A percentile compares a stretch with the other conserved stretches of the same genome.
These are phyloP conservation scores for Dipodomys ordii DNA, from an alignment of 2,113 vertebrate genomes.

Conservation along the genomic window DNA sequence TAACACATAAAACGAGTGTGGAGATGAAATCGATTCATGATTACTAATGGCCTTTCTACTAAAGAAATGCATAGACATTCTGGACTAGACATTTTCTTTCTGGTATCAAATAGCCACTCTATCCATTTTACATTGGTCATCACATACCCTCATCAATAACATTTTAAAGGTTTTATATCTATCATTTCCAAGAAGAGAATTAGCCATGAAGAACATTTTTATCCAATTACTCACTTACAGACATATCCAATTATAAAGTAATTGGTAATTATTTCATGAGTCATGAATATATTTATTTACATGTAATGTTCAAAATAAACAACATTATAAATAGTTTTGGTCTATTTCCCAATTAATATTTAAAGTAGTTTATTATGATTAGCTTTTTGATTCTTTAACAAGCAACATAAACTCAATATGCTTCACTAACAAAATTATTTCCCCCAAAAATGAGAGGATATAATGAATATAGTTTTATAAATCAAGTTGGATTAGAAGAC, in stretches of 20 bases:
- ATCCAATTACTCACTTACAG: conserved; percentile 44
- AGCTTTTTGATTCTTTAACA: not conserved
- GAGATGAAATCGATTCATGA: conserved; percentile 52
- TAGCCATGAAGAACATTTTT: not conserved
- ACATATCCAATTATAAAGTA: not conserved
- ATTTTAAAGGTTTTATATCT: conserved; percentile 15
- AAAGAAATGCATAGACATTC: not conserved
- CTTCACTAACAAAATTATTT: not conserved
- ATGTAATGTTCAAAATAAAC: conserved; percentile 14
- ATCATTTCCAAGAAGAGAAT: conserved; percentile 37
- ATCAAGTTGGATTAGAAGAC: not conserved
- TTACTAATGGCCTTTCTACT: not conserved
- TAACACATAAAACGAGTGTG: not conserved
- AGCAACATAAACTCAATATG: not conserved
- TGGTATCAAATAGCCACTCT: not conserved
- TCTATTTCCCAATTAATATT: conserved; percentile 1
- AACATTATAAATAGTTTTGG: not conserved
- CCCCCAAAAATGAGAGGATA: not conserved
- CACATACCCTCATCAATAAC: conserved; percentile 25
- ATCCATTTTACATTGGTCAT: conserved; percentile 26
- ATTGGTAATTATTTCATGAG: not conserved
- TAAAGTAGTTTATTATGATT: not conserved
- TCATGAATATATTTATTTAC: not conserved
- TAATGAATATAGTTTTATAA: conserved; percentile 14
- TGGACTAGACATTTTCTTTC: not conserved